Conservation (phyloP, 1,140 invertebrate genomes). For the Danaus plexippus region DNA sequence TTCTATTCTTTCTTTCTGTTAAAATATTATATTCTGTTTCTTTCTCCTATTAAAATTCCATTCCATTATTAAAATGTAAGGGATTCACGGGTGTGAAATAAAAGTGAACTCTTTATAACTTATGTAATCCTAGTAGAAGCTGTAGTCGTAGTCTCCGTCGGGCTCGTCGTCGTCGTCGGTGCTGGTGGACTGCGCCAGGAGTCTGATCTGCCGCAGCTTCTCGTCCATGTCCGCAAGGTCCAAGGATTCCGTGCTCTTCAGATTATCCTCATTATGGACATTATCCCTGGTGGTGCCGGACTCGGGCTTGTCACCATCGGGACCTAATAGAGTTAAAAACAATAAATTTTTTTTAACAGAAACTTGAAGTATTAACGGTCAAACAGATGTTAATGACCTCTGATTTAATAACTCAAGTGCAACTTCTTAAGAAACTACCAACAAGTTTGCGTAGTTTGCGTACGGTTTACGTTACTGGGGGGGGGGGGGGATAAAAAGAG, state of each 20-base stretch:
- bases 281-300: slow-evolving; percentile 35
- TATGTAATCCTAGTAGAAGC: slow-evolving; percentile 46
- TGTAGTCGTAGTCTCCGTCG: slow-evolving; percentile 53
- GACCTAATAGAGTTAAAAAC: slow-evolving; percentile 21
- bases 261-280: slow-evolving; percentile 27
- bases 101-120: slow-evolving; percentile 18
- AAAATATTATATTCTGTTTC: no score
- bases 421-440: no score
- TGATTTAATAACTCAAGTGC: no score
- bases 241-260: slow-evolving; percentile 24
- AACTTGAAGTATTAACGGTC: no score
- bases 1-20: no score
- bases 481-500: no score
- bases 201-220: slow-evolving; percentile 46
- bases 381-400: no score
- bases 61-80: no score
- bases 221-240: slow-evolving; percentile 40
- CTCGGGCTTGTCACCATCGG: slow-evolving; percentile 30
- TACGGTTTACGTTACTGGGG: no score
- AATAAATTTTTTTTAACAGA: no score
- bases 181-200: slow-evolving; percentile 38
- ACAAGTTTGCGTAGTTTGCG: no score
- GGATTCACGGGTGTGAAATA: slow-evolving; percentile 6
- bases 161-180: slow-evolving; percentile 41
- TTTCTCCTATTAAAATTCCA: no score